Base-by-base conservation (phyloP, 2,888 invertebrate genomes). In the Myopa testacea region DNA sequence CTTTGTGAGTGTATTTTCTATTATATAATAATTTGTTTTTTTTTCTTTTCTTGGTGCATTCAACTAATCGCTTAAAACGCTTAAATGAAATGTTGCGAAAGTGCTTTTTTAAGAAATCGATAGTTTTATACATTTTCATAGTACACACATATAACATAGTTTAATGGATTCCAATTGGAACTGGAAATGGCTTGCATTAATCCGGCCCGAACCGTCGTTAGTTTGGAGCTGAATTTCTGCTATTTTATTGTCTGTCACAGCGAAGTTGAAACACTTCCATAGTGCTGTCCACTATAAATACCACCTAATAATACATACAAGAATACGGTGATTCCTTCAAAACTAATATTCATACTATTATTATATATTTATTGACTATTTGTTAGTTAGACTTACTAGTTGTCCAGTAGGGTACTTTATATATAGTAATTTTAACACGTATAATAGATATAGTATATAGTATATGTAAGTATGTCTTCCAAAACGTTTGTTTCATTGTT, bases 171-270 rank as follows among this genome's bases (percentile, higher is more conserved):
- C 85, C 83, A 83, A 85, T 83, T 83, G 83, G 83, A 82, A 81
- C 45, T 69, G 75, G 75, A 45, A 81, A 80, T 78, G 77, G 80
- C 80, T 81, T 83, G 77, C 79, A 68, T 76, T 79, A 82, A 79
- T 78, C 52, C 80, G 75, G 63, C 74, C 63, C 77, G 52, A 73
- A 68, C 34, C 72, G 71, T 79, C 65, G 77, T 78, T 79, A 81
- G 74, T 81, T 75, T 72, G 76, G 63, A 26, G 26, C 26, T 26
- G 26, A 26, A 26, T 26, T 26, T 26, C 76, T 78, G 73, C 80
- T 79, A n/a, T 65, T 74, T 88, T 89, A 89, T 89, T 89, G 89
- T 89, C 89, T 87, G 87, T 88, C 89, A 89, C 89, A 89, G 89
- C 89, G 87, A 88, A 85, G 84, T 85, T 84, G 14, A 34, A 16